These are phyloP conservation scores for Halesus radiatus DNA, from an alignment of 1,140 invertebrate genomes.

Conservation along the genomic window DNA sequence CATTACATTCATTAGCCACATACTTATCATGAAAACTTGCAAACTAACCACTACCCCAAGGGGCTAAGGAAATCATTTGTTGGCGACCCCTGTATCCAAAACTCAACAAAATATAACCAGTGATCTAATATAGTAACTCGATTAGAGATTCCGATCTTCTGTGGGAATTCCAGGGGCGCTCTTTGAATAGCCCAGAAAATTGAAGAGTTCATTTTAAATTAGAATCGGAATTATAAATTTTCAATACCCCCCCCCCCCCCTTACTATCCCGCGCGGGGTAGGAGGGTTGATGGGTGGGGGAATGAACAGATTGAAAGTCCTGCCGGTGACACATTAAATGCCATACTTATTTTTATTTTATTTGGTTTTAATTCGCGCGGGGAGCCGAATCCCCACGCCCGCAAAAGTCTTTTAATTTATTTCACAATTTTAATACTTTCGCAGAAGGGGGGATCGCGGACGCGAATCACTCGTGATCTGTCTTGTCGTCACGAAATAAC, in stretches of 20 bases:
- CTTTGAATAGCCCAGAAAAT: constrained; percentile 8
- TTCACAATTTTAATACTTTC: constrained; percentile 58
- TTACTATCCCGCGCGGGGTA: not conserved
- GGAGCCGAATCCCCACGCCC: constrained; percentile 36
- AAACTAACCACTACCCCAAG: too few relatives aligned
- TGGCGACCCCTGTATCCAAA: not conserved
- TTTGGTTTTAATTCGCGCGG: constrained; percentile 57
- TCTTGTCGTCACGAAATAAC: not conserved
- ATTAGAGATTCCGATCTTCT: constrained; percentile 9
- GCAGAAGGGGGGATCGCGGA: constrained; percentile 8
- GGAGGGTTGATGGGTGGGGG: not conserved
- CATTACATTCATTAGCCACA: too few relatives aligned
- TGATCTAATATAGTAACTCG: not conserved
- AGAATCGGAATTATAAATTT: constrained; percentile 59
- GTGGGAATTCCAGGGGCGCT: not conserved
- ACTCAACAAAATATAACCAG: not conserved
- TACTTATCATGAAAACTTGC: too few relatives aligned
- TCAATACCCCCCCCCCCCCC: constrained; percentile 46
- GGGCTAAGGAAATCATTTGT: not conserved
- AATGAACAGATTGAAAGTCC: constrained; percentile 57
- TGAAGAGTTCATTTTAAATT: constrained; percentile 53
- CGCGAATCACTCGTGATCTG: not conserved
- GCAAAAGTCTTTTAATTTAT: constrained; percentile 58
- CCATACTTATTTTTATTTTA: constrained; percentile 59
- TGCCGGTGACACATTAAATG: constrained; percentile 58